Conservation (phyloP, 2,113 vertebrate genomes). For the Triplophysa rosa region DNA sequence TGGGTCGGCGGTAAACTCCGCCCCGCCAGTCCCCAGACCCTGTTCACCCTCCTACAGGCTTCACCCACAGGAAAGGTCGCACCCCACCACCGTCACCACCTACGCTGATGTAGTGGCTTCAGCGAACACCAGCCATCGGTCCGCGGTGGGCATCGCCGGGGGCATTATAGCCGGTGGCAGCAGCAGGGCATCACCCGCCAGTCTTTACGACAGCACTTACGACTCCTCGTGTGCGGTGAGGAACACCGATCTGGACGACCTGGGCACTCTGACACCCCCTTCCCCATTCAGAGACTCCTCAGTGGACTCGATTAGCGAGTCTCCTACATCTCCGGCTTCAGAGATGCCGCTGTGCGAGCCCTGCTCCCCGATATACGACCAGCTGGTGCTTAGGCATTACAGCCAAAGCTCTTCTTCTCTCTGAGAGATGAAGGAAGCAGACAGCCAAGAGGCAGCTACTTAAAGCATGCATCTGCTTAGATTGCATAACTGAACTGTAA, state of each 20-base stretch:
- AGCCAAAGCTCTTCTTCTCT: constrained; percentile 97
- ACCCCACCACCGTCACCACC: constrained; percentile 83
- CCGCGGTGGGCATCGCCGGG: constrained; percentile 64
- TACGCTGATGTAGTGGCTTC: constrained; percentile 86
- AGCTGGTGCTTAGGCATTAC: constrained; percentile 92
- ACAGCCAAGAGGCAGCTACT: constrained; percentile 14
- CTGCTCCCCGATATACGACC: constrained; percentile 86
- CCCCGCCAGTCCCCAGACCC: constrained; percentile 64
- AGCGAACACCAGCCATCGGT: constrained; percentile 73
- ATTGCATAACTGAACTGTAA: constrained; percentile 26
- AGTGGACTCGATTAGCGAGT: constrained; percentile 85
- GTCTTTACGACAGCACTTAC: constrained; percentile 67
- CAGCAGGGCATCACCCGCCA: constrained; percentile 71
- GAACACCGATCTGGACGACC: constrained; percentile 80
- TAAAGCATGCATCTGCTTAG: constrained; percentile 2
- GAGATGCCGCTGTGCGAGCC: constrained; percentile 84
- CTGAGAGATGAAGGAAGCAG: constrained; percentile 20
- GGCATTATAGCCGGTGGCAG: constrained; percentile 78
- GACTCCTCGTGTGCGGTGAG: constrained; percentile 67
- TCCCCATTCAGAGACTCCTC: constrained; percentile 95
- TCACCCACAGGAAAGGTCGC: constrained; percentile 79
- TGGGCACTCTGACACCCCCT: constrained; percentile 91
- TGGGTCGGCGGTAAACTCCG: constrained; percentile 60
- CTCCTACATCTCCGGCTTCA: constrained; percentile 83
- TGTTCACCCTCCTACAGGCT: constrained; percentile 79